A percentile compares a stretch with the other conserved stretches of the same genome.
phyloP scores from a whole-genome alignment of 1,140 invertebrate genomes.

The Drosophila subobscura region DNA sequence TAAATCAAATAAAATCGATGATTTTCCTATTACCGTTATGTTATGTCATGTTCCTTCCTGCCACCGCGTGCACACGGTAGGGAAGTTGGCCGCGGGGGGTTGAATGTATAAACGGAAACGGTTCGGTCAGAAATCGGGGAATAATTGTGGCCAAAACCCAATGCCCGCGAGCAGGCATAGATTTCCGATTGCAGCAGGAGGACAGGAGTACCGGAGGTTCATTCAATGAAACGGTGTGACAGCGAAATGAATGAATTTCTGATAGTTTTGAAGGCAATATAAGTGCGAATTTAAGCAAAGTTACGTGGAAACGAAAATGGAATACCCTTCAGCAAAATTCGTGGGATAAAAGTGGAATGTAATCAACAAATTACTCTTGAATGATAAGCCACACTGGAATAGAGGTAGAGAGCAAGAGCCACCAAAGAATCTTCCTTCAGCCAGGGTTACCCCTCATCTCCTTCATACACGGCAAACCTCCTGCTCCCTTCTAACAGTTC shows the following conservation, averaged over 20 bases:
- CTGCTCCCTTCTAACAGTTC: slow-evolving; percentile 8
- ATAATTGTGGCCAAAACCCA: slow-evolving; percentile 7
- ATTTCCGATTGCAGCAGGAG: background rate
- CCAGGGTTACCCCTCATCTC: too few species aligned
- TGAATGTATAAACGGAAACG: slow-evolving; percentile 20
- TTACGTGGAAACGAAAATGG: too few species aligned
- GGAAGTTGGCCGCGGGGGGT: slow-evolving; percentile 9
- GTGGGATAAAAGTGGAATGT: too few species aligned
- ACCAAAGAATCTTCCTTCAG: too few species aligned
- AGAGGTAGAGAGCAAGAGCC: too few species aligned
- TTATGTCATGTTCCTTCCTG: slow-evolving; percentile 77
- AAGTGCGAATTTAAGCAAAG: too few species aligned
- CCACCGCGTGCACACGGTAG: slow-evolving; percentile 4
- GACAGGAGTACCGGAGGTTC: background rate
- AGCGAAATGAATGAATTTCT: too few species aligned
- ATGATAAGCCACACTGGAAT: too few species aligned
- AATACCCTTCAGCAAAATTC: too few species aligned
- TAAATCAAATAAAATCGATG: slow-evolving; percentile 81
- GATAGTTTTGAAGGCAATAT: too few species aligned
- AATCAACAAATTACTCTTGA: too few species aligned
- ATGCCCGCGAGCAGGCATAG: slow-evolving; percentile 9
- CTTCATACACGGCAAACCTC: background rate
- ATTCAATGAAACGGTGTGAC: slow-evolving; percentile 3
- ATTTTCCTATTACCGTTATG: slow-evolving; percentile 80
- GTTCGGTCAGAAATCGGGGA: slow-evolving; percentile 23